phyloP scores from a whole-genome alignment of 2,888 invertebrate genomes.

The Drosophila conformis region DNA sequence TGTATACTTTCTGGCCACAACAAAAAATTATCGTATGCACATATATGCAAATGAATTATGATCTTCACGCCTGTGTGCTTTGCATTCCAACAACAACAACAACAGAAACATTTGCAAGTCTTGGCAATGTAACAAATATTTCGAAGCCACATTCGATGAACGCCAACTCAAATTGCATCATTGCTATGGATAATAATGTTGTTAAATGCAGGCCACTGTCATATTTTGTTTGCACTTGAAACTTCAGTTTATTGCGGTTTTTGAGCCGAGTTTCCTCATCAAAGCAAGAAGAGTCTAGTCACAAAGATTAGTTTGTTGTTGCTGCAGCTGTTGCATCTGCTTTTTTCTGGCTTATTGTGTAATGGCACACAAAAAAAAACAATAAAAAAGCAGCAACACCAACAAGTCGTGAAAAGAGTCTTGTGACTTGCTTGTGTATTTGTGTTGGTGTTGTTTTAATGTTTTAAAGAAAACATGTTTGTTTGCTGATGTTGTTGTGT shows the following conservation, averaged over 20 bases:
- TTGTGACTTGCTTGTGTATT: slow-evolving; percentile 51
- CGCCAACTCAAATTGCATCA: slow-evolving; percentile 59
- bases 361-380: slow-evolving; percentile 41
- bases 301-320: slow-evolving; percentile 8
- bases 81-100: slow-evolving; percentile 39
- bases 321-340: slow-evolving; percentile 40
- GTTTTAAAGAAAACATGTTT: slow-evolving; percentile 48
- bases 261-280: slow-evolving; percentile 37
- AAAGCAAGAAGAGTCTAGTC: slow-evolving; percentile 16
- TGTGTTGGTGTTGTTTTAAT: slow-evolving; percentile 43
- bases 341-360: slow-evolving; percentile 59
- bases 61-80: slow-evolving; percentile 72
- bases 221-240: slow-evolving; percentile 72
- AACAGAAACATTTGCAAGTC: slow-evolving; percentile 41
- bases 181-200: slow-evolving; percentile 24
- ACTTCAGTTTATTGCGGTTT: slow-evolving; percentile 33
- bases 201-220: slow-evolving; percentile 62
- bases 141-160: slow-evolving; percentile 59
- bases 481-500: slow-evolving; percentile 15
- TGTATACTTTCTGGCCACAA: slow-evolving; percentile 70
- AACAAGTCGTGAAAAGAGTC: slow-evolving; percentile 52
- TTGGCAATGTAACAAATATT: slow-evolving; percentile 79
- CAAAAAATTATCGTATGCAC: slow-evolving; percentile 16
- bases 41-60: slow-evolving; percentile 69
- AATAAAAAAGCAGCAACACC: slow-evolving; percentile 29